Conservation (phyloP, 1,140 invertebrate species). For the Goniozus legneri region DNA sequence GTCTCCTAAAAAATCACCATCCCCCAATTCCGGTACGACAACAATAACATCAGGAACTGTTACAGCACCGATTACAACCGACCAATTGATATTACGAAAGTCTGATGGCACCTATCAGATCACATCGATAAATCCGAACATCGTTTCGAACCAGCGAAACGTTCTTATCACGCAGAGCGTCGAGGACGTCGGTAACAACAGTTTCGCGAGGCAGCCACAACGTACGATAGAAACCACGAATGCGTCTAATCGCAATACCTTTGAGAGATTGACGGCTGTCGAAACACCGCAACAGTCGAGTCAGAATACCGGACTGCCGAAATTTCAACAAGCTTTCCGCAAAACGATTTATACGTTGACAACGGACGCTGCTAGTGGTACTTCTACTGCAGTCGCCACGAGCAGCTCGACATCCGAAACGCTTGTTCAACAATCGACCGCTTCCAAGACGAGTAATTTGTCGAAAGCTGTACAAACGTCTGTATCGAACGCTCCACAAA, state of each 20-base stretch:
- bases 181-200: constrained; percentile 28
- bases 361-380: constrained; percentile 27
- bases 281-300: constrained; percentile 35
- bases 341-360: constrained; percentile 56
- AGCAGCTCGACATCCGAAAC: neutral
- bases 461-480: constrained; percentile 50
- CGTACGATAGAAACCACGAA: constrained; percentile 8
- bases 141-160: constrained; percentile 32
- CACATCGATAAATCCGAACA: constrained; percentile 34
- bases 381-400: constrained; percentile 25
- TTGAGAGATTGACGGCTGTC: constrained; percentile 28
- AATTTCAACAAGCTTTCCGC: constrained; percentile 77
- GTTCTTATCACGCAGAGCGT: constrained; percentile 41
- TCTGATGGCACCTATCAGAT: constrained; percentile 46
- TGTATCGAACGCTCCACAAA: constrained; percentile 32
- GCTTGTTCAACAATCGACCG: constrained; percentile 16
- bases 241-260: constrained; percentile 32
- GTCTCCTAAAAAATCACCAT: constrained; percentile 43
- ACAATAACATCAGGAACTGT: constrained; percentile 2
- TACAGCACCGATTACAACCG: constrained; percentile 9
- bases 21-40: constrained; percentile 21
- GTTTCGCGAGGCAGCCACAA: constrained; percentile 29
- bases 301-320: constrained; percentile 62
- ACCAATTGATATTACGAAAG: no score
- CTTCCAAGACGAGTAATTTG: constrained; percentile 37